A percentile compares a stretch with the other conserved stretches of the same genome.
phyloP scores from a whole-genome alignment of 2,797 vertebrate species.

The Tamandua tetradactyla region DNA sequence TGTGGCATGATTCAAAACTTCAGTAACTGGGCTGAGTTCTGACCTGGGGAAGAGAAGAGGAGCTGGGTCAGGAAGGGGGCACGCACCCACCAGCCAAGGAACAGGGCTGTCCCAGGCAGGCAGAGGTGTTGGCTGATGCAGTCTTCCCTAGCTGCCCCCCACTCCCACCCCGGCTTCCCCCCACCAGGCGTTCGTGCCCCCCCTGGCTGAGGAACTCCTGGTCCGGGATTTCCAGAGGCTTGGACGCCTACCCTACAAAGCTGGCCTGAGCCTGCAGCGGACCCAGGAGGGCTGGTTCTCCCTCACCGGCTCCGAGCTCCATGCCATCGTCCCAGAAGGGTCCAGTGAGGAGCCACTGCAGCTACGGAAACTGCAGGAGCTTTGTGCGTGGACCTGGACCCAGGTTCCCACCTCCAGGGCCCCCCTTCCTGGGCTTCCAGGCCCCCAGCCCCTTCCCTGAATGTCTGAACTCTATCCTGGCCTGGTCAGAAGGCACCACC shows the following conservation, averaged over 20 bases:
- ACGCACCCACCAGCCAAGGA: neutral
- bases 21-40: neutral
- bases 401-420: neutral
- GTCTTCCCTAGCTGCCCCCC: neutral
- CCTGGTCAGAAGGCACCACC: neutral
- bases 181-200: slow-evolving; percentile 89
- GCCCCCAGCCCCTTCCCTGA: neutral
- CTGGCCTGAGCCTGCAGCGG: slow-evolving; percentile 91
- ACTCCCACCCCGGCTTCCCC: neutral
- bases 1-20: neutral
- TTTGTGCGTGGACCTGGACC: slow-evolving; percentile 88
- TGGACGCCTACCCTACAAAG: slow-evolving; percentile 93
- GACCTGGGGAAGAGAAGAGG: neutral
- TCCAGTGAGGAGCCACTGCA: slow-evolving; percentile 90
- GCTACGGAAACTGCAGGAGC: slow-evolving; percentile 94
- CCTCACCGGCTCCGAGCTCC: slow-evolving; percentile 89
- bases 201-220: slow-evolving; percentile 90
- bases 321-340: slow-evolving; percentile 85
- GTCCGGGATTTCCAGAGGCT: slow-evolving; percentile 90
- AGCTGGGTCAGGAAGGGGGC: neutral
- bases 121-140: neutral
- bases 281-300: slow-evolving; percentile 94
- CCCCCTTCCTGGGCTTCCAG: neutral
- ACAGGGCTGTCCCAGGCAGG: neutral
- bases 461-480: slow-evolving; percentile 12